Evolutionary conservation across 2,888 invertebrate species (phyloP), one percentile per base, ranked within the genome.

Genomic region (Cheilosia grossa): DNA sequence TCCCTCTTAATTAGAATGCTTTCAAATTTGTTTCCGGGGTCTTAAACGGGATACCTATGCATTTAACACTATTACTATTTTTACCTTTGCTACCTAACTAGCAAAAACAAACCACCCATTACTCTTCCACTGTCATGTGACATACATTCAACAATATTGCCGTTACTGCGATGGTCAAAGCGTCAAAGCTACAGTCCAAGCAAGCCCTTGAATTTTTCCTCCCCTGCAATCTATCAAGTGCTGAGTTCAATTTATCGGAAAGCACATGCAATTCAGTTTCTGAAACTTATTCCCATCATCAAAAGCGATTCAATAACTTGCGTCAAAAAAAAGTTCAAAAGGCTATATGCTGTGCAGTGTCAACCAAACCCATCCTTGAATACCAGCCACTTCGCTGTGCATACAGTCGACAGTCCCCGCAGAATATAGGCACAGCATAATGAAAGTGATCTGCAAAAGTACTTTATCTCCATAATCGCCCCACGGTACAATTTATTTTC

Each of bases 371-470:
- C 51, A 4, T 37, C 37, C n/a, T 24, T 37, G 37, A 64, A 37
- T 37, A 33, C 24, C 51, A 51, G 24, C 37, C 51, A 10, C 40
- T 30, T 40, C 17, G n/a, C 4, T 66, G 24, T 37, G 37, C 33
- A 37, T 24, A 24, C 21, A 37, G 30, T 2, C 30, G 30, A 9
- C 30, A 30, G 15, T 40, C 27, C 13, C 53, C 4, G 53, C 53
- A 51, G 10, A 24, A 51, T 10, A 30, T 21, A 40, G 27, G 21
- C 19, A 21, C 49, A 49, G n/a, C 42, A 58, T 30, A 51, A 30
- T 72, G 51, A 42, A 72, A 61, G 72, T 53, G 72, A 72, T 61
- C 51, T 27, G 47, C 37, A 59, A 70, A 59, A 59, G 49, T 40
- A 59, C 40, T 61, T 51, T 30, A 53, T 42, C 51, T 53, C 40